phyloP scores from a whole-genome alignment of 1,140 invertebrate species.

The Linepithema humile region DNA sequence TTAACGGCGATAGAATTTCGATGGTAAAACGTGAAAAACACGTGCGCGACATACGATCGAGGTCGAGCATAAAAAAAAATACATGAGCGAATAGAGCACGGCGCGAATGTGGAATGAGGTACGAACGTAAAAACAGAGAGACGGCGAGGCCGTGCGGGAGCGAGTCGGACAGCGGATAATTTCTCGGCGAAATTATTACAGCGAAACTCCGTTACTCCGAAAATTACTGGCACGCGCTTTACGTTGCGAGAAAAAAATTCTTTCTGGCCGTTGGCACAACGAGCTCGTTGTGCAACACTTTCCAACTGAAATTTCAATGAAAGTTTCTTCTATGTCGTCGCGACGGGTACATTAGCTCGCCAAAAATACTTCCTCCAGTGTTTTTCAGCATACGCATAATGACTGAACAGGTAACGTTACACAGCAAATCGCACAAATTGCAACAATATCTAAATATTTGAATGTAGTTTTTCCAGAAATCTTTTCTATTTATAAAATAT shows the following conservation, averaged over 20 bases:
- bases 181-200: conserved; percentile 58
- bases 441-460: neutral
- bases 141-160: conserved; percentile 13
- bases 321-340: conserved; percentile 13
- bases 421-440: neutral
- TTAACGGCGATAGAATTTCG: conserved; percentile 56
- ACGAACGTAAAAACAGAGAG: conserved; percentile 9
- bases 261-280: neutral
- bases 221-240: conserved; percentile 54
- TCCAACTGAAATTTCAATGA: conserved; percentile 36
- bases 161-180: conserved; percentile 57
- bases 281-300: conserved; percentile 26
- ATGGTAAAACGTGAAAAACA: conserved; percentile 36
- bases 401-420: neutral
- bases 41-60: conserved; percentile 52
- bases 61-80: conserved; percentile 41
- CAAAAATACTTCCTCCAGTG: neutral
- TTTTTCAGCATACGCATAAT: neutral
- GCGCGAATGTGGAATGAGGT: conserved; percentile 46
- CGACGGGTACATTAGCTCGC: conserved; percentile 7
- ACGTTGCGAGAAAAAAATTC: conserved; percentile 28
- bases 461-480: neutral
- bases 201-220: conserved; percentile 38
- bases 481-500: neutral
- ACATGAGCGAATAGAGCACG: conserved; percentile 18